Evolutionary conservation across 1,140 invertebrate genomes (phyloP).

Genomic region (Dicyema japonicum): DNA sequence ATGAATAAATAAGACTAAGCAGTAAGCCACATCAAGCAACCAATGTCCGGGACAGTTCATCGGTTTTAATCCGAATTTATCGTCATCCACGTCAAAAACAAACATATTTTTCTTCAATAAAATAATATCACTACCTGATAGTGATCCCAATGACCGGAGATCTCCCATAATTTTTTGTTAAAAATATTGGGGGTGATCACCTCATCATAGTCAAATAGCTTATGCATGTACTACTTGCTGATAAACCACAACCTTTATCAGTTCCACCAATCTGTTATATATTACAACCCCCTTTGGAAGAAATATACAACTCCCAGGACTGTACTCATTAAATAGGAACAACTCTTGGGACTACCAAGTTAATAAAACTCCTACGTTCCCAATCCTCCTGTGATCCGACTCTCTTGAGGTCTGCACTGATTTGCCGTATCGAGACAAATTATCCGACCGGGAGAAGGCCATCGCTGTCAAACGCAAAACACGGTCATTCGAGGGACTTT

Average conservation of each 20-base stretch:
- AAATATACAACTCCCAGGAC: constrained; percentile 76
- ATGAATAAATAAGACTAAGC: constrained; percentile 48
- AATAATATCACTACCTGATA: constrained; percentile 27
- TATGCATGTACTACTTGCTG: constrained; percentile 4
- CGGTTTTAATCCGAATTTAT: constrained; percentile 63
- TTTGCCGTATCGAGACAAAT: constrained; percentile 33
- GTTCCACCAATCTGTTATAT: constrained; percentile 51
- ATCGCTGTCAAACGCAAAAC: background rate
- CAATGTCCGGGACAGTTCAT: constrained; percentile 91
- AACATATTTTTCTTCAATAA: background rate
- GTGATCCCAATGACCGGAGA: constrained; percentile 73
- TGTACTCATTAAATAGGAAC: constrained; percentile 75
- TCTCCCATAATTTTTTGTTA: constrained; percentile 69
- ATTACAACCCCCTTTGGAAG: constrained; percentile 63
- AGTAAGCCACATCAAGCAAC: too few relatives aligned
- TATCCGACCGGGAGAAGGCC: background rate
- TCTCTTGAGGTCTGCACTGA: too few relatives aligned
- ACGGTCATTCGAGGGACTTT: too few relatives aligned
- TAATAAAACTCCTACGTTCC: constrained; percentile 64
- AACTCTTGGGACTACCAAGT: constrained; percentile 65
- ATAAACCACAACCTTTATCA: too few relatives aligned
- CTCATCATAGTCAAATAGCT: constrained; percentile 22
- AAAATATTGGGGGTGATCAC: constrained; percentile 70
- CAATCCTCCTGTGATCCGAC: too few relatives aligned
- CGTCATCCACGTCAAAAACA: constrained; percentile 35